These are phyloP conservation scores for Lanius ludovicianus DNA, from an alignment of 2,113 vertebrate species.

Conservation along the genomic window DNA sequence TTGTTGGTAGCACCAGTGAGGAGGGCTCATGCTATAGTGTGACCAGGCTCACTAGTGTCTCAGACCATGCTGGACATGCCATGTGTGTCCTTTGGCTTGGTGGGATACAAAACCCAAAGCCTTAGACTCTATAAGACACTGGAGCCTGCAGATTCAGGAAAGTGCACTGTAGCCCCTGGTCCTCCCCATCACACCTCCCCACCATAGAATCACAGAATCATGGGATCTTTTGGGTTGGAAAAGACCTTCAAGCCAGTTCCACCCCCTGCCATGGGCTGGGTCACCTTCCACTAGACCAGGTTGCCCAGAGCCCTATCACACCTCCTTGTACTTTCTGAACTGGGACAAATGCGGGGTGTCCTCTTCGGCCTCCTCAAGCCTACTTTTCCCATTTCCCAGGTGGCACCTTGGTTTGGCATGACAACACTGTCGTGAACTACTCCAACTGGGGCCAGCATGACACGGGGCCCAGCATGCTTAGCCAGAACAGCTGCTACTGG, in stretches of 20 bases:
- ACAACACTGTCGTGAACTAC: slow-evolving; percentile 84
- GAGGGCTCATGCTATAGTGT: not conserved
- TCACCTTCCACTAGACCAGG: not conserved
- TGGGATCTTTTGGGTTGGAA: not conserved
- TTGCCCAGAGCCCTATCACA: not conserved
- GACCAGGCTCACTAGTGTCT: not conserved
- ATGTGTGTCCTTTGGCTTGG: not conserved
- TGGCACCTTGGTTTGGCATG: slow-evolving; percentile 87
- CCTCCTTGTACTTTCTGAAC: not conserved
- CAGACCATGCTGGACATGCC: not conserved
- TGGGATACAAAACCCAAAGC: not conserved
- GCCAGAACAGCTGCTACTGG: slow-evolving; percentile 96
- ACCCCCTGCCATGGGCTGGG: not conserved
- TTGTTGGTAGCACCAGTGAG: not conserved
- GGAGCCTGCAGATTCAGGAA: not conserved
- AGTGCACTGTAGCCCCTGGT: not conserved
- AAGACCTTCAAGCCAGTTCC: not conserved
- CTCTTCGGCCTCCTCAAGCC: not conserved
- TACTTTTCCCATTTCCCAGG: slow-evolving; percentile 63
- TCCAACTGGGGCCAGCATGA: slow-evolving; percentile 93
- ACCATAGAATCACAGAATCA: not conserved
- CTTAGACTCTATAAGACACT: not conserved
- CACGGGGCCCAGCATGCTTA: slow-evolving; percentile 87
- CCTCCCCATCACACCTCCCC: not conserved
- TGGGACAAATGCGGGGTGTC: not conserved